phyloP scores from a whole-genome alignment of 2,113 vertebrate species.

The Antechinus flavipes region DNA sequence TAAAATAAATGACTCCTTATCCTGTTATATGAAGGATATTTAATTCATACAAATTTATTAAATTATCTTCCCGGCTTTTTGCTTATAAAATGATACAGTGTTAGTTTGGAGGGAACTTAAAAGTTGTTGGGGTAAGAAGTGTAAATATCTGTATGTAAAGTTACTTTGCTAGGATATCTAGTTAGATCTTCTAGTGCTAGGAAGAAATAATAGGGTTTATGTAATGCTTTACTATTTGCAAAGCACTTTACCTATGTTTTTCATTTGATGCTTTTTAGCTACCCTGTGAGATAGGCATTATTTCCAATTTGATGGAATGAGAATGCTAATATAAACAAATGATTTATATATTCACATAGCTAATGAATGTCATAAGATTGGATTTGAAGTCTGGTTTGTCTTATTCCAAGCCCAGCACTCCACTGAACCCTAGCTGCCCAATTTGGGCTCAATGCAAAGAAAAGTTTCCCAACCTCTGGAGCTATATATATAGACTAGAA shows the following conservation, averaged over 20 bases:
- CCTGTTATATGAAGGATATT: neutral
- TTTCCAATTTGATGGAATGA: neutral
- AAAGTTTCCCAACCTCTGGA: neutral
- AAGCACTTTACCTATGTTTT: neutral
- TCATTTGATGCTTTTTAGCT: neutral
- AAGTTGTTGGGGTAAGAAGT: conserved; percentile 10
- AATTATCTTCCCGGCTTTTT: neutral
- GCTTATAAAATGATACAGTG: neutral
- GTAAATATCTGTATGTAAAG: neutral
- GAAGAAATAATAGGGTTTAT: neutral
- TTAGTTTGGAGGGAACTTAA: conserved; percentile 23
- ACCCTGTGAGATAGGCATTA: neutral
- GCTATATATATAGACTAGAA: neutral
- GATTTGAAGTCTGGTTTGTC: neutral
- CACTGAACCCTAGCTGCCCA: neutral
- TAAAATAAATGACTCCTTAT: neutral
- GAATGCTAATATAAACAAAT: neutral
- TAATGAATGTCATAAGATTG: neutral
- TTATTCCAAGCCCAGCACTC: neutral
- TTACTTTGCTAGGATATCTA: conserved; percentile 29
- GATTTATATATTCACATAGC: neutral
- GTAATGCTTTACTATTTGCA: neutral
- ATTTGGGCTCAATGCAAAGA: neutral
- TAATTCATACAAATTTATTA: neutral
- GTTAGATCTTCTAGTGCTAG: neutral